Evolutionary conservation across 2,113 vertebrate genomes (phyloP).

Genomic region (Serilophus lunatus): DNA sequence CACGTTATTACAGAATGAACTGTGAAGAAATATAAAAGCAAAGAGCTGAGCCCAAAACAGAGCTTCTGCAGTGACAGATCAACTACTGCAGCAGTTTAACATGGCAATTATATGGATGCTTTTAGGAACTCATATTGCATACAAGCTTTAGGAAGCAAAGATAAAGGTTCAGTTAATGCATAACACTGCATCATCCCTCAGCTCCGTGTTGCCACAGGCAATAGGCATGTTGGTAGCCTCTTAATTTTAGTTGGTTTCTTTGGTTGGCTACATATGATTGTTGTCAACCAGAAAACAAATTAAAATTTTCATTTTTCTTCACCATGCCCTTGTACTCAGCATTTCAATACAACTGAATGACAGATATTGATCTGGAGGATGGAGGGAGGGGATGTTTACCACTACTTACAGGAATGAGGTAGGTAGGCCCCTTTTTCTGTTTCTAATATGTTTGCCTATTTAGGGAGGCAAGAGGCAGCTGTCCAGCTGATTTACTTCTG

Average conservation of each 20-base stretch:
- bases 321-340: not conserved
- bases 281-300: not conserved
- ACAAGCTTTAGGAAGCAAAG: not conserved
- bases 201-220: not conserved
- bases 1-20: not conserved
- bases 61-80: not conserved
- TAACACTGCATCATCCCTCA: not conserved
- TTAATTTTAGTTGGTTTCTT: not conserved
- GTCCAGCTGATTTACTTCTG: constrained; percentile 1
- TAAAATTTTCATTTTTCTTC: not conserved
- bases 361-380: not conserved
- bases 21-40: not conserved
- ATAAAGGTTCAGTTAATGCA: not conserved
- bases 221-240: not conserved
- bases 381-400: not conserved
- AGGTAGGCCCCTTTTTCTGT: not conserved
- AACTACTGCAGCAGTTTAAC: not conserved
- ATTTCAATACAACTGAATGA: not conserved
- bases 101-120: not conserved
- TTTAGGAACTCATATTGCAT: not conserved
- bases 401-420: not conserved
- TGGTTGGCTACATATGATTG: not conserved
- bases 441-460: constrained; percentile 11
- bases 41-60: not conserved
- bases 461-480: not conserved